Percentiles rank a stretch among this genome's conserved stretches.
Conservation (phyloP, 2,113 vertebrate species). For the Myanophis thanlyinensis region DNA sequence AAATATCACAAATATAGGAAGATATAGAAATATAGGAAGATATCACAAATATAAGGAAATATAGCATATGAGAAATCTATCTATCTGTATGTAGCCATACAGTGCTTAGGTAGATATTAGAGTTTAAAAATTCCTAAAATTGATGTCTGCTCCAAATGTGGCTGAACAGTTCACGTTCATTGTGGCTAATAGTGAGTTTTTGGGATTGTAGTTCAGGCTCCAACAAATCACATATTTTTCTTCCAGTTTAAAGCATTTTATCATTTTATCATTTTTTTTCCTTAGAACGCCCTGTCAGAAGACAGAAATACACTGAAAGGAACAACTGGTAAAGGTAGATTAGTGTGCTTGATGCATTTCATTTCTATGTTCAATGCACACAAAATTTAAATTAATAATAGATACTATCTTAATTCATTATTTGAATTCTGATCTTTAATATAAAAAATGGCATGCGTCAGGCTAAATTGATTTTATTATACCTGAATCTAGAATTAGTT, state of each 20-base stretch:
- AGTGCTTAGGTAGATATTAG: not conserved
- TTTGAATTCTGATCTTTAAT: not conserved
- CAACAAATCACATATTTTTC: not conserved
- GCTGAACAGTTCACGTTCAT: not conserved
- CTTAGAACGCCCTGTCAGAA: not conserved
- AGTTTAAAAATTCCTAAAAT: not conserved
- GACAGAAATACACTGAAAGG: not conserved
- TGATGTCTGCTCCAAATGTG: not conserved
- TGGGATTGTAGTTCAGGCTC: not conserved
- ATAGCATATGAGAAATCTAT: too few relatives aligned
- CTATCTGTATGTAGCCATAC: too few relatives aligned
- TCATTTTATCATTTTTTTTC: not conserved
- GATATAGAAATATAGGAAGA: not conserved
- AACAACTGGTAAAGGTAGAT: not conserved
- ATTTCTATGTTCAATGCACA: not conserved
- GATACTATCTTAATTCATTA: not conserved
- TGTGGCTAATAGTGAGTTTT: not conserved
- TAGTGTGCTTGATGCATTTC: not conserved
- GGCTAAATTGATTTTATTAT: not conserved
- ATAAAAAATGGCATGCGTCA: not conserved
- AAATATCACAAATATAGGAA: not conserved
- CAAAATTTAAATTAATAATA: not conserved
- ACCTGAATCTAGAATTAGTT: not conserved
- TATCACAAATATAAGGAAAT: too few relatives aligned
- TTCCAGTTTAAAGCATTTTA: not conserved